These are phyloP conservation scores for Emydoidea blandingii DNA, from an alignment of 2,797 vertebrate species.

Conservation along the genomic window DNA sequence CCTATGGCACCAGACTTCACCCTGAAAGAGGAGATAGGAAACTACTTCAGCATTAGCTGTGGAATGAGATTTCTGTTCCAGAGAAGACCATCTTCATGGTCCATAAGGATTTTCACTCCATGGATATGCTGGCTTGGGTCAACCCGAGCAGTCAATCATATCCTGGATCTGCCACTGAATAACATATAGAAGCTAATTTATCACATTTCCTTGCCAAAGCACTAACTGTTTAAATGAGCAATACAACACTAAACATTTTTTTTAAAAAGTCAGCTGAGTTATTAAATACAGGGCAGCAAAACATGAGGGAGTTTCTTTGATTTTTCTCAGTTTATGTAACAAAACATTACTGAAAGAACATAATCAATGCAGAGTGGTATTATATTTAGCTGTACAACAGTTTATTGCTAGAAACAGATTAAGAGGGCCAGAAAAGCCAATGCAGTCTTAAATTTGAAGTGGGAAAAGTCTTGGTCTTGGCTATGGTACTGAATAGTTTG, in stretches of 20 bases:
- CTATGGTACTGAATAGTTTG: constrained; percentile 9
- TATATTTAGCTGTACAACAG: constrained; percentile 53
- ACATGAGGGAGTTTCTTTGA: not conserved
- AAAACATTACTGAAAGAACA: constrained; percentile 66
- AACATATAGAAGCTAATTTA: not conserved
- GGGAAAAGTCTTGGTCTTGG: constrained; percentile 48
- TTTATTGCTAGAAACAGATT: constrained; percentile 64
- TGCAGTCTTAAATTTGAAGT: constrained; percentile 70
- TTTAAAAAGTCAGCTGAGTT: not conserved
- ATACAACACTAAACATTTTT: not conserved
- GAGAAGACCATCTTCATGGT: not conserved
- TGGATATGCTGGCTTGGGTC: accelerated
- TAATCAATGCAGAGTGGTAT: constrained; percentile 52
- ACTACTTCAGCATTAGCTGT: accelerated
- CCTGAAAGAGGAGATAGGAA: not conserved
- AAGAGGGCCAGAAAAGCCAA: constrained; percentile 68
- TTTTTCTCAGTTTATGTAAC: constrained; percentile 55
- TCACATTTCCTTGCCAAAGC: not conserved
- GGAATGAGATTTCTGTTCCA: not conserved
- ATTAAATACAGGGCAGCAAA: not conserved
- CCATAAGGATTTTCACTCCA: not conserved
- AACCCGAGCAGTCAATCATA: not conserved
- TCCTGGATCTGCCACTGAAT: not conserved
- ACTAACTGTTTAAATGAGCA: constrained; percentile 15
- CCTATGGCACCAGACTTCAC: not conserved